Conservation (phyloP, 2,888 invertebrate species). For the Actias luna region DNA sequence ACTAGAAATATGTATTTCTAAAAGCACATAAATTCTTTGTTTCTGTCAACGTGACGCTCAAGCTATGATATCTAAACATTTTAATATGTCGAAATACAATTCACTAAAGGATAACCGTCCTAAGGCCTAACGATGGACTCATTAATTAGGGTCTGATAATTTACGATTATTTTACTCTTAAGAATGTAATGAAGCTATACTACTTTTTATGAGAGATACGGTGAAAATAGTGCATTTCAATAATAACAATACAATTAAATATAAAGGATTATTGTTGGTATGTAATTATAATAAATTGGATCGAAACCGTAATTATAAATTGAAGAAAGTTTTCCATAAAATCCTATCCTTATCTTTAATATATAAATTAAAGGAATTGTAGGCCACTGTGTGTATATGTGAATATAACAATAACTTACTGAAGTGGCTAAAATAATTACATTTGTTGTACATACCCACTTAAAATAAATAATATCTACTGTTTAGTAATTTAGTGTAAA, state of each 20-base stretch:
- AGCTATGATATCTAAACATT: background rate
- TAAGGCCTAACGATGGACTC: background rate
- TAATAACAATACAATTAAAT: background rate
- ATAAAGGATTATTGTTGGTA: background rate
- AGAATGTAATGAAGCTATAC: background rate
- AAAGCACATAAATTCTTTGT: background rate
- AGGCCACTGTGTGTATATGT: conserved; percentile 62
- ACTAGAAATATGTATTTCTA: background rate
- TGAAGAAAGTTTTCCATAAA: background rate
- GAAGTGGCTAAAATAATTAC: conserved; percentile 58
- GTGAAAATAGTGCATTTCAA: background rate
- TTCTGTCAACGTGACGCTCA: background rate
- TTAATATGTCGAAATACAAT: background rate
- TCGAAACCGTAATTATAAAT: background rate
- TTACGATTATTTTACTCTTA: background rate
- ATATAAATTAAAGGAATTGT: conserved; percentile 45
- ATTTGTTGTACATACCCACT: conserved; percentile 65
- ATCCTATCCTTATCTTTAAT: background rate
- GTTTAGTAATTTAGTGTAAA: conserved; percentile 50
- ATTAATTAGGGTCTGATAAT: background rate
- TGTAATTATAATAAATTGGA: background rate
- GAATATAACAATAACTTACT: conserved; percentile 77
- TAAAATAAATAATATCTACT: conserved; percentile 50
- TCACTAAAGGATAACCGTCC: conserved; percentile 1
- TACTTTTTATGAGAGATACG: background rate